Conservation (phyloP, 2,113 vertebrate genomes). For the Crotalus helleri region DNA sequence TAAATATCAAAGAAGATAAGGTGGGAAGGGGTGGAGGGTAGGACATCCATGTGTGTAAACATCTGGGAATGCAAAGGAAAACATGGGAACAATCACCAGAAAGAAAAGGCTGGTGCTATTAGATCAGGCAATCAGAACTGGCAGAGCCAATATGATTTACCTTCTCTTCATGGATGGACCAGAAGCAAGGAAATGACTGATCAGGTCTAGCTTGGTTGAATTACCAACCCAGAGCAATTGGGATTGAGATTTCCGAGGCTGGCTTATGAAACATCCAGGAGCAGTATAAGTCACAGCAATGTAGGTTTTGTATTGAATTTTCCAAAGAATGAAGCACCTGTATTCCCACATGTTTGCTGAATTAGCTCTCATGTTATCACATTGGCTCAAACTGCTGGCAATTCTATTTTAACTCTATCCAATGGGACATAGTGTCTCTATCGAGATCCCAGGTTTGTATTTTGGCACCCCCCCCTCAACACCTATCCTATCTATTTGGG, state of each 20-base stretch:
- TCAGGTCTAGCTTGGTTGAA: neutral
- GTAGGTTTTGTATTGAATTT: neutral
- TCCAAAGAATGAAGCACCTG: neutral
- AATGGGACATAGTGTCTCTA: neutral
- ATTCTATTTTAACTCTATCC: neutral
- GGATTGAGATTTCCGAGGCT: neutral
- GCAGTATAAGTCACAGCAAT: neutral
- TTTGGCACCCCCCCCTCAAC: neutral
- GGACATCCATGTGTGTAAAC: neutral
- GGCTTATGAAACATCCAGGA: neutral
- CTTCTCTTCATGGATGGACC: neutral
- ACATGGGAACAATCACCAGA: neutral
- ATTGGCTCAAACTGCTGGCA: neutral
- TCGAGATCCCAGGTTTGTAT: neutral
- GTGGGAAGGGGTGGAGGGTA: neutral
- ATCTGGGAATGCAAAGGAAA: neutral
- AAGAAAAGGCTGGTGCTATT: neutral
- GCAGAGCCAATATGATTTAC: neutral
- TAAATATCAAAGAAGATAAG: neutral
- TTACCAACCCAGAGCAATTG: neutral
- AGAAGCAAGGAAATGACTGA: neutral
- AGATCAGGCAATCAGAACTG: neutral
- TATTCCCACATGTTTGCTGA: neutral
- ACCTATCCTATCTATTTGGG: neutral
- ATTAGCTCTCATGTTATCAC: neutral